Base-by-base conservation (phyloP, 2,888 invertebrate species). In the Trypoxylon attenuatum region DNA sequence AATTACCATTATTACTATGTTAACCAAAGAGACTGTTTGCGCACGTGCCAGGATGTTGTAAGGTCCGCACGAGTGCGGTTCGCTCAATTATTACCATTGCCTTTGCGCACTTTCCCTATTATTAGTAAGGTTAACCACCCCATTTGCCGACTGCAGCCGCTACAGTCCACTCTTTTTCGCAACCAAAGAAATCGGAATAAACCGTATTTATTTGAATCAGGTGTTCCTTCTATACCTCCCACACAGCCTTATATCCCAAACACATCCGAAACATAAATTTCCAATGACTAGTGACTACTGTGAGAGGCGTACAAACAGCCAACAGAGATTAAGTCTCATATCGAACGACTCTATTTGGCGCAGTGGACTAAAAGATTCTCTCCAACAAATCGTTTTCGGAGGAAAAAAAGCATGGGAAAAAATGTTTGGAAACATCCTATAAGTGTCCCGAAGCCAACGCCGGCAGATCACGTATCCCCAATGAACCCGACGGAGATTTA, bases 31-130 rank as follows among this genome's bases (percentile, higher is more conserved):
- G 71, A 55, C 69, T 84, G 85, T 86, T 85, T 85, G 82, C 81
- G 81, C 85, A 85, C 85, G 85, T 85, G 84, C 84, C 85, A 86
- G 85, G 85, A 85, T 84, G 85, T 85, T 83, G 82, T 79, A 79
- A 76, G 80, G 69, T 68, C 51, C 55, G 58, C 58, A 65, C 72
- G 59, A 72, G 64, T 61, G 66, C 71, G 51, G 68, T 71, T 73
- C 71, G 74, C 77, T 76, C 78, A 69, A 76, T 78, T 77, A 74
- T 74, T 69, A 57, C 64, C 63, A 71, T 60, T 63, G 61, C 65
- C 61, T 64, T 71, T 70, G 69, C n/a, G n/a, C 76, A 64, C 73
- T 73, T 58, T 68, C 55, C 53, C 80, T 80, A 80, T 80, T 80
- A 80, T 79, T 80, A 79, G 78, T 65, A 52, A 51, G 55, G 52